Conservation (phyloP, 2,797 vertebrate genomes). For the Pangasius macronema region DNA sequence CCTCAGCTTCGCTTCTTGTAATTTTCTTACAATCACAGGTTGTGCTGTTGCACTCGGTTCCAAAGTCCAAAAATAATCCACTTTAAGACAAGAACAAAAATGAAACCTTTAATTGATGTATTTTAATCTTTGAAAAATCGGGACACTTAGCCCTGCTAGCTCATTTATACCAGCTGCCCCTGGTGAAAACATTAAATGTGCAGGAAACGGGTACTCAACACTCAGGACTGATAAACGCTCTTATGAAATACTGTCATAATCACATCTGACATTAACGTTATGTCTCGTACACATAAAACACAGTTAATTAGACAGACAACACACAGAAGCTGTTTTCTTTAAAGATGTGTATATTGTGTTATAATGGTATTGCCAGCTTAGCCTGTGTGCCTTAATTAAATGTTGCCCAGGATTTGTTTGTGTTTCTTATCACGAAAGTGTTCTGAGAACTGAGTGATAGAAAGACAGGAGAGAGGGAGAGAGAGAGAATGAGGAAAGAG, state of each 20-base stretch:
- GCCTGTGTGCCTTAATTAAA: constrained; percentile 52
- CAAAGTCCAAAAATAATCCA: not conserved
- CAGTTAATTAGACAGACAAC: constrained; percentile 22
- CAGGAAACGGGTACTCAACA: not conserved
- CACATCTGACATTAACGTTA: not conserved
- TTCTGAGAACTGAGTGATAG: constrained; percentile 47
- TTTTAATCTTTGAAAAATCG: not conserved
- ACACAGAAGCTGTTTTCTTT: constrained; percentile 10
- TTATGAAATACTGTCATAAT: not conserved
- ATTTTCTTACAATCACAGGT: not conserved
- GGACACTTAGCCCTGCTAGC: not conserved
- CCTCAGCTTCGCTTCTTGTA: not conserved
- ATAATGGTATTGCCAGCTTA: constrained; percentile 28
- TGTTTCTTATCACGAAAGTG: constrained; percentile 49
- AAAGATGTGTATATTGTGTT: constrained; percentile 40
- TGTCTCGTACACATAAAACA: not conserved
- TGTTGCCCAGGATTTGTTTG: constrained; percentile 46
- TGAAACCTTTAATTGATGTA: not conserved
- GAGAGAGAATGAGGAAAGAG: not conserved
- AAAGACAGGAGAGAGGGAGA: constrained; percentile 39
- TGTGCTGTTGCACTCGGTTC: not conserved
- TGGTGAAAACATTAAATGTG: not conserved
- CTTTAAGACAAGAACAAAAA: not conserved
- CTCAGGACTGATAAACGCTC: not conserved
- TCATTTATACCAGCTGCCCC: not conserved